phyloP scores from a whole-genome alignment of 2,888 invertebrate species.

The Drosophila recens region DNA sequence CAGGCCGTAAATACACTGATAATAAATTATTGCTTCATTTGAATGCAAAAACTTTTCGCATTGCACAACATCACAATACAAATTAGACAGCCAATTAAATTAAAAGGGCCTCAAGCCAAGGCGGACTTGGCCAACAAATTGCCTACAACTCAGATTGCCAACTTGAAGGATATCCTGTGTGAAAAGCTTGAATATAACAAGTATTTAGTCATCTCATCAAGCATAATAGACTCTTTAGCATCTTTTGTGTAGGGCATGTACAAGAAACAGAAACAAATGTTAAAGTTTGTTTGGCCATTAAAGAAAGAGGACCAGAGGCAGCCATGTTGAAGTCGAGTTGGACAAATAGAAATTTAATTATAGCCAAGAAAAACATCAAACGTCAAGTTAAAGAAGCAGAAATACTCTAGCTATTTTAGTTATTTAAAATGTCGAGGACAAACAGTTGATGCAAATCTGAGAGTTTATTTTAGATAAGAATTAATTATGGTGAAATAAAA shows the following conservation, averaged over 20 bases:
- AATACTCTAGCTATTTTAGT: neutral
- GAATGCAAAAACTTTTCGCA: constrained; percentile 35
- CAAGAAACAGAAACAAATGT: constrained; percentile 16
- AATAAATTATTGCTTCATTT: constrained; percentile 44
- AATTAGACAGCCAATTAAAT: constrained; percentile 66
- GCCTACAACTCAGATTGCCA: neutral
- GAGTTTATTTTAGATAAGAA: too few species aligned
- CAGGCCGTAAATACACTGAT: constrained; percentile 34
- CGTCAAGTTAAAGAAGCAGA: neutral
- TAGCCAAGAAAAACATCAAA: constrained; percentile 20
- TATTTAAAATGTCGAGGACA: neutral
- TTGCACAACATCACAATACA: constrained; percentile 35
- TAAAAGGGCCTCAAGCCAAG: too few species aligned
- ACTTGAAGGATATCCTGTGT: constrained; percentile 14
- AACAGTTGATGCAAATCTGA: neutral
- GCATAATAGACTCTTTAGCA: neutral
- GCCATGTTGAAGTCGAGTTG: constrained; percentile 2
- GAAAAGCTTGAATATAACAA: neutral
- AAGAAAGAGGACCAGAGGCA: neutral
- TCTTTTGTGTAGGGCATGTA: neutral
- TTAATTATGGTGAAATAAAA: too few species aligned
- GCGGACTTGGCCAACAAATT: constrained; percentile 1
- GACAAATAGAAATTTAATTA: constrained; percentile 61
- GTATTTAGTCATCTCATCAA: neutral
- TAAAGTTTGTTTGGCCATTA: constrained; percentile 22